Percentiles rank a stretch among this genome's conserved stretches.
phyloP scores from a whole-genome alignment of 2,797 vertebrate genomes.

The Pampus argenteus region DNA sequence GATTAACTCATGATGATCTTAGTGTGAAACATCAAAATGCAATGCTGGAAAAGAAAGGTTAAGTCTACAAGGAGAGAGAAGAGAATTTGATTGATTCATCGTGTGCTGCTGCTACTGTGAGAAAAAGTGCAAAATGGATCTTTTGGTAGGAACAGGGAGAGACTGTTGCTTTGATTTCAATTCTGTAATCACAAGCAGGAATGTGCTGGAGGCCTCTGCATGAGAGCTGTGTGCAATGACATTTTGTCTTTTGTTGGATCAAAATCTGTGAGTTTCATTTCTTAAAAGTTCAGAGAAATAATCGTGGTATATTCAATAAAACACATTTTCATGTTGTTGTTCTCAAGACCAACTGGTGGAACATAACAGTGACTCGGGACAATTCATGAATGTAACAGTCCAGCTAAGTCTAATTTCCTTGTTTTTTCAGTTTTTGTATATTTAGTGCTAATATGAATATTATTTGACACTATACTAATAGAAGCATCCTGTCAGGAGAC shows the following conservation, averaged over 20 bases:
- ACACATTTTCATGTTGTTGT: background rate
- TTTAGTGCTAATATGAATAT: background rate
- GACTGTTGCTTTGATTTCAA: constrained; percentile 8
- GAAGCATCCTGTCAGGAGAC: too few relatives aligned
- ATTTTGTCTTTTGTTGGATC: background rate
- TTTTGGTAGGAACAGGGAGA: background rate
- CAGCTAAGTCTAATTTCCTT: background rate
- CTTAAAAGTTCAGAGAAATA: background rate
- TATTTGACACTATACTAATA: too few relatives aligned
- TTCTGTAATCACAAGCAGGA: constrained; percentile 10
- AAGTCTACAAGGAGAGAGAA: constrained; percentile 2
- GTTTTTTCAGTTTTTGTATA: background rate
- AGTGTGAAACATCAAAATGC: constrained; percentile 44
- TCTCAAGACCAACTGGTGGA: background rate
- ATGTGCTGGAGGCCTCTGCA: background rate
- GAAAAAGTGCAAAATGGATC: constrained; percentile 9
- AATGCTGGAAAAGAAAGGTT: constrained; percentile 17
- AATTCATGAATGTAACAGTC: background rate
- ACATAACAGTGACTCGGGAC: background rate
- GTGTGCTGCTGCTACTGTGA: constrained; percentile 6
- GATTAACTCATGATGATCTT: constrained; percentile 55
- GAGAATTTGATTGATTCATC: constrained; percentile 24
- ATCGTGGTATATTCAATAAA: background rate
- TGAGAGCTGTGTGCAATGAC: background rate
- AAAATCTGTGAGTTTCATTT: background rate